Evolutionary conservation across 2,113 vertebrate species (phyloP).

Genomic region (Gasterosteus aculeatus): DNA sequence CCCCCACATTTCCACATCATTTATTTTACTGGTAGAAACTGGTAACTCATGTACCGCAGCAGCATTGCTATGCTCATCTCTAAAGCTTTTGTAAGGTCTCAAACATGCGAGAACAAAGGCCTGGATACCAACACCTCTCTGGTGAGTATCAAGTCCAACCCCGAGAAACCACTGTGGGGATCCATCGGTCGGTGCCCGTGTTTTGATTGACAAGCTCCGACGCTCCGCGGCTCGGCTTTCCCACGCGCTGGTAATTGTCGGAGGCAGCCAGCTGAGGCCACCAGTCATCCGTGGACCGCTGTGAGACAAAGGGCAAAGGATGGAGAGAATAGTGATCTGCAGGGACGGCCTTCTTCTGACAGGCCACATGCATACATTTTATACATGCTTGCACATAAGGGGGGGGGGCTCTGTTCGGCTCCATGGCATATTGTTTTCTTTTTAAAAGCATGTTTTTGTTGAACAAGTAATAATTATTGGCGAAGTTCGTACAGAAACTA

Average conservation of each 20-base stretch:
- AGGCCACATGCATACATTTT: conserved; percentile 56
- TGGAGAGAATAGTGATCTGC: conserved; percentile 68
- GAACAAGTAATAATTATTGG: not conserved
- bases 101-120: conserved; percentile 25
- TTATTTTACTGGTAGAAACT: not conserved
- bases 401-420: conserved; percentile 26
- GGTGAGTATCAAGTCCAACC: conserved; percentile 48
- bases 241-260: conserved; percentile 73
- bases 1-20: not conserved
- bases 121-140: conserved; percentile 12
- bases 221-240: conserved; percentile 70
- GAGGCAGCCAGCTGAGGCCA: conserved; percentile 75
- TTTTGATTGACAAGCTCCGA: conserved; percentile 77
- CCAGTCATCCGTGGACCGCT: conserved; percentile 70
- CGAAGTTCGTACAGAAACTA: not conserved
- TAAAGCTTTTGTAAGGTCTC: conserved; percentile 39
- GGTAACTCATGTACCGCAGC: not conserved
- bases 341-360: conserved; percentile 60
- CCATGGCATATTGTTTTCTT: conserved; percentile 28
- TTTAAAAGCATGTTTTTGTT: conserved; percentile 37
- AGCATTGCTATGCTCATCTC: conserved; percentile 11
- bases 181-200: conserved; percentile 35
- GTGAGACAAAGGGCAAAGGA: conserved; percentile 71
- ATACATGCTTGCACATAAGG: conserved; percentile 28
- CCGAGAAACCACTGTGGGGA: conserved; percentile 33